Conservation (phyloP, 2,888 invertebrate genomes). For the Ichneumon xanthorius region DNA sequence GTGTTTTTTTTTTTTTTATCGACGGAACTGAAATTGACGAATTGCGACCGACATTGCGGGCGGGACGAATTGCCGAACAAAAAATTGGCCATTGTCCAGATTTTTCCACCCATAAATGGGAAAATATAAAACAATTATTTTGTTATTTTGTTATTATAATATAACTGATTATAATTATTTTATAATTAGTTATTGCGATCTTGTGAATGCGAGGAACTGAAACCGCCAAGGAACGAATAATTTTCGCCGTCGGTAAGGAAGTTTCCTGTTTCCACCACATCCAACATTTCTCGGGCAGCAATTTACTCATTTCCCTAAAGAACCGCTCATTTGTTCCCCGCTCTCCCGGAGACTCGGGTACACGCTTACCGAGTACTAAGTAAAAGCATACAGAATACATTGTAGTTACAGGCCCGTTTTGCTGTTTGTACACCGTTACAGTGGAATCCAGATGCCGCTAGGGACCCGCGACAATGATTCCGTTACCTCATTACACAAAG, state of each 20-base stretch:
- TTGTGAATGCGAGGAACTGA: neutral
- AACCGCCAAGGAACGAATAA: neutral
- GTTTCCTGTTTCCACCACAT: neutral
- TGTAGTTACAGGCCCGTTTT: neutral
- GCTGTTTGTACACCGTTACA: constrained; percentile 8
- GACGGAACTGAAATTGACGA: neutral
- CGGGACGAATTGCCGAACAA: too few relatives aligned
- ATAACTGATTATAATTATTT: neutral
- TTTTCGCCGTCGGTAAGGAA: neutral
- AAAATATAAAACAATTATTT: neutral
- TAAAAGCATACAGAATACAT: neutral
- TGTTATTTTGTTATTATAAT: neutral
- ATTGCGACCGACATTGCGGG: too few relatives aligned
- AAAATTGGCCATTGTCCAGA: too few relatives aligned
- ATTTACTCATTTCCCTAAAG: neutral
- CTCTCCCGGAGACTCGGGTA: neutral
- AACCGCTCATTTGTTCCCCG: neutral
- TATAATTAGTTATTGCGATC: neutral
- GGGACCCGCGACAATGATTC: constrained; percentile 12
- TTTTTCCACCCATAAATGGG: too few relatives aligned
- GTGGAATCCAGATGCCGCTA: constrained; percentile 1
- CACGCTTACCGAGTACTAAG: neutral
- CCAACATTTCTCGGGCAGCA: neutral
- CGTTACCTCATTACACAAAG: constrained; percentile 2
- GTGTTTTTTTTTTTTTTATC: too few relatives aligned